Evolutionary conservation across 1,140 invertebrate genomes (phyloP), one percentile per base, ranked within the genome.

Genomic region (Matsumurasca onukii): DNA sequence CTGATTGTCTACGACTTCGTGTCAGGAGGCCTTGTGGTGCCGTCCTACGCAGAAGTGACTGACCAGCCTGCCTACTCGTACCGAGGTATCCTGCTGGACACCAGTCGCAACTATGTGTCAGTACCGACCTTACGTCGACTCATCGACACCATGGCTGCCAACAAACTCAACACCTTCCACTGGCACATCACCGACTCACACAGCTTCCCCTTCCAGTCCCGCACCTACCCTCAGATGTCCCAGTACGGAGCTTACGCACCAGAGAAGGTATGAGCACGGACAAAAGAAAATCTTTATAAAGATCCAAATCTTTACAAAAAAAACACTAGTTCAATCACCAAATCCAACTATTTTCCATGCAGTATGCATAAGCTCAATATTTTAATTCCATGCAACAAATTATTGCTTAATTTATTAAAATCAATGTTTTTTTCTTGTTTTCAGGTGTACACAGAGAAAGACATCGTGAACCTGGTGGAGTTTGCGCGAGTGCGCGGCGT

Each of bases 111-210:
- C 77, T 93, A 83, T 75, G 83, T 88, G 71, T 80, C 85, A 1
- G 83, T 92, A 2, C 81, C 85, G 1, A 79, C 84, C 0, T 89
- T 95, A 51, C 85, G 90, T 72, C 80, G 84, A 20, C 91, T 90
- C 0, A 81, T 95, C 48, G 90, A 93, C 74, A 92, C 83, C 0
- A 93, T 95, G 91, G 86, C 87, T 0, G 82, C 87, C 74, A 88
- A 87, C 13, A 95, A 95, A 75, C 75, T 95, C 34, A 95, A 95
- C 76, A 88, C 88, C 0, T 90, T 95, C 76, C 93, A 95, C 73
- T 94, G 92, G 91, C 92, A 95, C 73, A 91, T 95, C n/a, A 93
- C 91, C 0, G 93, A 95, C 76, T 88, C 89, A 0, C 92, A 94
- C 25, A 39, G 34, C 34, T 95, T 95, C 75, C 92, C 93, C 0